Base-by-base conservation (phyloP, 2,888 invertebrate genomes). In the Amblyteles armatorius region DNA sequence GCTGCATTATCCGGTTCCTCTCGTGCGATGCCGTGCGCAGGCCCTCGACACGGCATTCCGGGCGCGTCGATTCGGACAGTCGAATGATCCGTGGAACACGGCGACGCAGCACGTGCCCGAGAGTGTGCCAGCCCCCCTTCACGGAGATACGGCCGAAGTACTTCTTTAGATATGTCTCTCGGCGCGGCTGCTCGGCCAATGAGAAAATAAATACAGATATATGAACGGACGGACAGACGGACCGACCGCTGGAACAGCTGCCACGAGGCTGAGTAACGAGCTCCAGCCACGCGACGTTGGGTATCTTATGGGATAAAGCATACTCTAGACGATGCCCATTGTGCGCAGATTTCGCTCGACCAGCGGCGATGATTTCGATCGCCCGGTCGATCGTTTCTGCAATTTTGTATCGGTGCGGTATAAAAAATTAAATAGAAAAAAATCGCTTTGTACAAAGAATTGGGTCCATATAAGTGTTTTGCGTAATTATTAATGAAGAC, bases 201-300 rank as follows among this genome's bases (percentile, higher is more conserved):
- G 76, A 65, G 50, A 55, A 67, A 77, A 77, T 33, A 67, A 77
- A 77, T 48, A 52, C 55, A 77, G 67, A 77, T 65, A 77, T 60
- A 60, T 26, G 40, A 65, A 76, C 76, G 65, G 65, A 67, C 76
- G 50, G 65, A 77, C 77, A 11, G 33, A 72, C 77, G 22, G 77
- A 55, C 50, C 22, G 67, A 40, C 22, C 36, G 50, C 26, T 36
- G 67, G 55, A 55, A 77, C 77, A 65, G 65, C 29, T 74, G 74
- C 74, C 63, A 48, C 60, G 74, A 11, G 63, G 16, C 55, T 77
- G 77, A 77, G 67, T 77, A 77, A 77, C 77, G 77, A 77, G 77
- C 67, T 67, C 22, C 65, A 33, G 55, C 77, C 65, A 67, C 67
- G 67, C 67, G 16, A 72, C 71, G 52, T 22, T 50, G 26, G 22